Evolutionary conservation across 1,140 invertebrate species (phyloP).

Genomic region (Drosophila lowei): DNA sequence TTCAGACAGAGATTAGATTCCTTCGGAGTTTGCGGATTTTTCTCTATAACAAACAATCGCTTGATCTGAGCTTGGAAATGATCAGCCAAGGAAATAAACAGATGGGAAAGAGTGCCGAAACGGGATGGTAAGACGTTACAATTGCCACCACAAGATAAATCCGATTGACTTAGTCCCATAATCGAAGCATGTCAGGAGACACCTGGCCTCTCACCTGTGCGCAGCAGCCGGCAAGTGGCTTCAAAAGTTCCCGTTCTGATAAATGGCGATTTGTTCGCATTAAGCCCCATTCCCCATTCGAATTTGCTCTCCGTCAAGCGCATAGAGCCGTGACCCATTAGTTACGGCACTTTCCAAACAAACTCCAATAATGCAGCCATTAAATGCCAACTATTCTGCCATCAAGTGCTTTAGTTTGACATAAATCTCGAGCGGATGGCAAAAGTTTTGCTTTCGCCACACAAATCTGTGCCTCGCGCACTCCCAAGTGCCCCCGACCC

Average conservation of each 20-base stretch:
- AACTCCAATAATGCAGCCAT: constrained; percentile 79
- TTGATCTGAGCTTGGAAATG: too few relatives aligned
- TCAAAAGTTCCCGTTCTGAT: constrained; percentile 14
- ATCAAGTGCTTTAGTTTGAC: constrained; percentile 80
- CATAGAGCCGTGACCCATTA: constrained; percentile 64
- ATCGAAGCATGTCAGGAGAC: too few relatives aligned
- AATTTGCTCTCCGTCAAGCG: neutral
- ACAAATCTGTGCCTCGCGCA: constrained; percentile 44
- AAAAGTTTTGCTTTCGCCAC: constrained; percentile 59
- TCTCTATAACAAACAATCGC: neutral
- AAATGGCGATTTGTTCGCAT: constrained; percentile 58
- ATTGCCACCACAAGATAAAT: too few relatives aligned
- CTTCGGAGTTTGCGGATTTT: too few relatives aligned
- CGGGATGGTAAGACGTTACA: too few relatives aligned
- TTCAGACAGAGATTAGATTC: neutral
- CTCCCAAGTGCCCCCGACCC: constrained; percentile 24
- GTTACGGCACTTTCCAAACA: constrained; percentile 67
- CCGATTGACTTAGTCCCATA: too few relatives aligned
- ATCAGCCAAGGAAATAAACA: too few relatives aligned
- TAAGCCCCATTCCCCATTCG: constrained; percentile 6
- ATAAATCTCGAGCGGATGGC: constrained; percentile 69
- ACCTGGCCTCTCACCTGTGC: constrained; percentile 26
- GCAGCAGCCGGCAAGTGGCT: neutral
- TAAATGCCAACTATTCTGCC: constrained; percentile 78
- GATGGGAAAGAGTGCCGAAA: too few relatives aligned